These are phyloP conservation scores for Carabus problematicus DNA, from an alignment of 2,888 invertebrate species.

Conservation along the genomic window DNA sequence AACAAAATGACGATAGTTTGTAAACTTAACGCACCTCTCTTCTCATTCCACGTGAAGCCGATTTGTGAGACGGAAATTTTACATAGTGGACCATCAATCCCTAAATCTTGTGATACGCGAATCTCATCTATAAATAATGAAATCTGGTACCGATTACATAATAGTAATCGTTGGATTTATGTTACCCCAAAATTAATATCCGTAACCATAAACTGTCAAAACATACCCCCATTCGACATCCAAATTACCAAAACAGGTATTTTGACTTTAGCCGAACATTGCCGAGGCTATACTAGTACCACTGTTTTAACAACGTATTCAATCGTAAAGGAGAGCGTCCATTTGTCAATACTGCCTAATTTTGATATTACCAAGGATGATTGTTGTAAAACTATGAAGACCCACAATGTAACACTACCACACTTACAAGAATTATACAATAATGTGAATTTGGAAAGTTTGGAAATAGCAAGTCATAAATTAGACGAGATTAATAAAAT, in stretches of 20 bases:
- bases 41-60: neutral
- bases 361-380: constrained; percentile 1
- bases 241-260: neutral
- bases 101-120: neutral
- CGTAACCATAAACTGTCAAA: neutral
- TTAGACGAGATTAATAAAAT: too few relatives aligned
- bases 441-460: too few relatives aligned
- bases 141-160: constrained; percentile 1
- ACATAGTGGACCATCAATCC: neutral
- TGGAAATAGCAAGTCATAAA: too few relatives aligned
- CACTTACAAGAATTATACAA: neutral
- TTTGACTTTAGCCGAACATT: neutral
- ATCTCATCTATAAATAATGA: neutral
- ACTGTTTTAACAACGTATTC: neutral
- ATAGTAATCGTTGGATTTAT: neutral
- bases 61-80: neutral
- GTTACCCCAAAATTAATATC: neutral
- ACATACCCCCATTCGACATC: neutral
- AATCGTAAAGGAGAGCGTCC: neutral
- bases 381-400: neutral
- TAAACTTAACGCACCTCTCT: neutral
- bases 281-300: neutral
- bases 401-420: constrained; percentile 2
- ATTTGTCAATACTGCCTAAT: constrained; percentile 1
- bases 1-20: neutral